phyloP scores from a whole-genome alignment of 1,140 invertebrate genomes.

The Macrotrachela quadricornifera region DNA sequence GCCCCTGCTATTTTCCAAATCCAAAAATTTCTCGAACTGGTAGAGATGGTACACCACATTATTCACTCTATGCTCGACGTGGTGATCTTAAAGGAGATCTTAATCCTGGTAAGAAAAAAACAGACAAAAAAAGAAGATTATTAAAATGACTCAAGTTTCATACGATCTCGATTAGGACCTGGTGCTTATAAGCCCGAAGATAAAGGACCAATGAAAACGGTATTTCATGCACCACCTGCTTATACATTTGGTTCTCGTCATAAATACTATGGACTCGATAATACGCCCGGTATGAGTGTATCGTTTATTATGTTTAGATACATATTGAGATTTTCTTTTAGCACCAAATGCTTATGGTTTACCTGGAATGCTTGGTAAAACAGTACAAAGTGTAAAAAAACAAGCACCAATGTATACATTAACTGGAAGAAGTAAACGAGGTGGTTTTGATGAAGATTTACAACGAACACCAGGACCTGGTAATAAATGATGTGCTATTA shows the following conservation, averaged over 20 bases:
- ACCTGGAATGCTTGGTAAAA: conserved; percentile 48
- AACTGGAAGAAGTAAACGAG: conserved; percentile 47
- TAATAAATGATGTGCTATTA: background rate
- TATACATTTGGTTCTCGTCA: conserved; percentile 46
- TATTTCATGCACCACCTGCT: conserved; percentile 37
- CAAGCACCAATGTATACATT: conserved; percentile 53
- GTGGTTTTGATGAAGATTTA: conserved; percentile 23
- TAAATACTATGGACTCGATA: conserved; percentile 26
- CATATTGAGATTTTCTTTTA: conserved; percentile 19
- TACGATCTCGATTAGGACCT: conserved; percentile 43
- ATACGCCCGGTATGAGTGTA: conserved; percentile 36
- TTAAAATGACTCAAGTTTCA: too few relatives aligned
- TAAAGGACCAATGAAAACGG: conserved; percentile 39
- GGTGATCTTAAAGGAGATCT: background rate
- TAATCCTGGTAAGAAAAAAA: too few relatives aligned
- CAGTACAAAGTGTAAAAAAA: conserved; percentile 40
- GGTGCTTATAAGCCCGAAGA: conserved; percentile 52
- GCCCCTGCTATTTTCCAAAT: conserved; percentile 12
- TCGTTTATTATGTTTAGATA: conserved; percentile 16
- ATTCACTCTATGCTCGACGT: conserved; percentile 13
- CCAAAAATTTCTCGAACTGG: conserved; percentile 17
- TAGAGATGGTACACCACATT: conserved; percentile 23
- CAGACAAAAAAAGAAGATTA: too few relatives aligned
- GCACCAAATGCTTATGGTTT: conserved; percentile 68
- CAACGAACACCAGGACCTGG: conserved; percentile 8